These are phyloP conservation scores for Papilio machaon DNA, from an alignment of 1,140 invertebrate genomes.

Conservation along the genomic window DNA sequence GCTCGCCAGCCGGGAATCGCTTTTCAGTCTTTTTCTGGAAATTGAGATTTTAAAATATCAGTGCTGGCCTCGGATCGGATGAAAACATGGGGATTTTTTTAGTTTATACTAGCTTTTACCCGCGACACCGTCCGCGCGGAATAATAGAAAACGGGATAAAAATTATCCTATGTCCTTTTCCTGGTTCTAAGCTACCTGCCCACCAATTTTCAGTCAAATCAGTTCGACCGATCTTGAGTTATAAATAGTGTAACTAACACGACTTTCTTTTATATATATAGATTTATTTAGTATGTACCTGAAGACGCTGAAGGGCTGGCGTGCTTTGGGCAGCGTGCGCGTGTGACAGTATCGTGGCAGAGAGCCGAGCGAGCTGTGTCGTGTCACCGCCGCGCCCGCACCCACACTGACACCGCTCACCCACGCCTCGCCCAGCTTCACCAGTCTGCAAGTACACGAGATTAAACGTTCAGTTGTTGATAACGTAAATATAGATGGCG, in stretches of 20 bases:
- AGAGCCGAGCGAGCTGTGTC: conserved; percentile 64
- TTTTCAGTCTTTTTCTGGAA: conserved; percentile 74
- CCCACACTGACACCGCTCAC: conserved; percentile 17
- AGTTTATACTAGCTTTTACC: too few species aligned
- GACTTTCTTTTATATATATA: too few species aligned
- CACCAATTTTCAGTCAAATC: too few species aligned
- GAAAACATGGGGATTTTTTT: background rate
- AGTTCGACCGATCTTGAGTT: too few species aligned
- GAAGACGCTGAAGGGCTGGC: conserved; percentile 68
- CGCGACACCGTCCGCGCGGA: too few species aligned
- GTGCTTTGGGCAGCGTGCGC: conserved; percentile 45
- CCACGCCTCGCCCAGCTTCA: conserved; percentile 49
- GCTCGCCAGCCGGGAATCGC: conserved; percentile 66
- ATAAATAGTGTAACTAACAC: too few species aligned
- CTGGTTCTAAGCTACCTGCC: too few species aligned
- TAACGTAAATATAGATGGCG: too few species aligned
- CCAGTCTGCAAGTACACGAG: conserved; percentile 38
- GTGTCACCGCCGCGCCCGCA: conserved; percentile 48
- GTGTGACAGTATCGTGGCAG: conserved; percentile 52
- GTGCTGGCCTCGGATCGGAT: background rate
- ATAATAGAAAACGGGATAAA: too few species aligned
- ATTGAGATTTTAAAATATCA: background rate
- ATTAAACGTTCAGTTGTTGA: too few species aligned
- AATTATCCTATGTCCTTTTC: too few species aligned
- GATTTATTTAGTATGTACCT: conserved; percentile 42